Evolutionary conservation across 2,113 vertebrate species (phyloP).

Genomic region (Antennarius striatus): DNA sequence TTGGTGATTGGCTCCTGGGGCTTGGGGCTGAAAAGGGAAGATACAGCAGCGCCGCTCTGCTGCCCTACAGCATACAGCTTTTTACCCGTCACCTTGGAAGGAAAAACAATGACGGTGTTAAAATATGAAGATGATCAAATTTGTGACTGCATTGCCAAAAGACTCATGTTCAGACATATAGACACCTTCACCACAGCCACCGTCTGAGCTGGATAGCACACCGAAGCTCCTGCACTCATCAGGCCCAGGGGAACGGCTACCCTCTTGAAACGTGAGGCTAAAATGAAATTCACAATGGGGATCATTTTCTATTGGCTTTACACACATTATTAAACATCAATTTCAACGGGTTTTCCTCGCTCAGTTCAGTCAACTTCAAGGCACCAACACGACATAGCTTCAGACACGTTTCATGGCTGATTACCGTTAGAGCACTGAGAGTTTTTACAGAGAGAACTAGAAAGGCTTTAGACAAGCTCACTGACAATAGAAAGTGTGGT

Average conservation of each 20-base stretch:
- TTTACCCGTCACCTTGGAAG: constrained; percentile 69
- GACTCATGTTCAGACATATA: neutral
- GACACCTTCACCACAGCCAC: constrained; percentile 86
- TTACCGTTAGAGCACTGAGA: too few relatives aligned
- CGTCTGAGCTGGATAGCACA: constrained; percentile 89
- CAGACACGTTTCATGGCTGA: too few relatives aligned
- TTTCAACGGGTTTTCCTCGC: too few relatives aligned
- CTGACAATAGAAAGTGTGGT: too few relatives aligned
- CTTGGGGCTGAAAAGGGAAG: constrained; percentile 75
- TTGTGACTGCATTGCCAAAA: neutral
- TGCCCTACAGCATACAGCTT: constrained; percentile 74
- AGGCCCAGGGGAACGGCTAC: constrained; percentile 83
- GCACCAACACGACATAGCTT: too few relatives aligned
- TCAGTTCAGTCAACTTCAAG: too few relatives aligned
- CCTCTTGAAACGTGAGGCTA: constrained; percentile 87
- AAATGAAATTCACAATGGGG: constrained; percentile 12
- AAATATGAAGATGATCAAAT: neutral
- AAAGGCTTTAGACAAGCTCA: too few relatives aligned
- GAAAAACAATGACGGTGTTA: neutral
- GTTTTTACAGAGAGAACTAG: too few relatives aligned
- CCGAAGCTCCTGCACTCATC: constrained; percentile 79
- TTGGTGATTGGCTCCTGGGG: constrained; percentile 37
- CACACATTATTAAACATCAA: neutral
- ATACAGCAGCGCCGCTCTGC: constrained; percentile 70
- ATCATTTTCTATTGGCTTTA: neutral